Evolutionary conservation across 2,888 invertebrate species (phyloP).

Genomic region (Spodoptera exigua): DNA sequence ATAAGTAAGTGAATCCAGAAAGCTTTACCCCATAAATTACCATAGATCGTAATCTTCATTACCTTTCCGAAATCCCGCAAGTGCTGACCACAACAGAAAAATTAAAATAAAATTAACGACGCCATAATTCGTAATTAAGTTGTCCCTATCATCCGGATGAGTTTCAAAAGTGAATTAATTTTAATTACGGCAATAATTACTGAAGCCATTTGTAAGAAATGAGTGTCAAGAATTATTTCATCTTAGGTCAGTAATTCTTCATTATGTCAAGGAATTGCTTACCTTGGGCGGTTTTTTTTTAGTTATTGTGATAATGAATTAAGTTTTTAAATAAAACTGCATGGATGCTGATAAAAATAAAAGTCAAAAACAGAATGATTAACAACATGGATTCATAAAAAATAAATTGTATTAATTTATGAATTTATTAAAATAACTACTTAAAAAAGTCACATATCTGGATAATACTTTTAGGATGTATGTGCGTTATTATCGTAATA

Average conservation of each 20-base stretch:
- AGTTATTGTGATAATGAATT: not conserved
- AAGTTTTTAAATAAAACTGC: no score
- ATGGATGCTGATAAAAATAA: no score
- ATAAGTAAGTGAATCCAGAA: no score
- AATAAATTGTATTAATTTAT: no score
- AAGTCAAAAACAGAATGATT: no score
- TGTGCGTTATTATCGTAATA: no score
- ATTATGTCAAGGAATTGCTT: slow-evolving; percentile 17
- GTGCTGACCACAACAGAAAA: slow-evolving; percentile 6
- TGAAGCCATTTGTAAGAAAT: slow-evolving; percentile 18
- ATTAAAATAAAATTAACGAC: slow-evolving; percentile 11
- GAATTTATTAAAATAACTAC: no score
- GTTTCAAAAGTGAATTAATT: slow-evolving; percentile 42
- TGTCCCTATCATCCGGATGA: slow-evolving; percentile 30
- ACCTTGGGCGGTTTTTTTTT: not conserved
- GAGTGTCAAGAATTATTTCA: slow-evolving; percentile 4
- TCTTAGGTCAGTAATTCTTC: slow-evolving; percentile 6
- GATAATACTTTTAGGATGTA: no score
- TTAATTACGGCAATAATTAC: slow-evolving; percentile 43
- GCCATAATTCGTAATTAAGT: slow-evolving; percentile 48
- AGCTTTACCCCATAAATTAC: no score
- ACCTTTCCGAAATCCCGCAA: not conserved
- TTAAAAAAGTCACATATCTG: no score
- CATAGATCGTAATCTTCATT: not conserved
- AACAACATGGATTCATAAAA: no score